Evolutionary conservation across 2,797 vertebrate genomes (phyloP).

Genomic region (Knipowitschia caucasica): DNA sequence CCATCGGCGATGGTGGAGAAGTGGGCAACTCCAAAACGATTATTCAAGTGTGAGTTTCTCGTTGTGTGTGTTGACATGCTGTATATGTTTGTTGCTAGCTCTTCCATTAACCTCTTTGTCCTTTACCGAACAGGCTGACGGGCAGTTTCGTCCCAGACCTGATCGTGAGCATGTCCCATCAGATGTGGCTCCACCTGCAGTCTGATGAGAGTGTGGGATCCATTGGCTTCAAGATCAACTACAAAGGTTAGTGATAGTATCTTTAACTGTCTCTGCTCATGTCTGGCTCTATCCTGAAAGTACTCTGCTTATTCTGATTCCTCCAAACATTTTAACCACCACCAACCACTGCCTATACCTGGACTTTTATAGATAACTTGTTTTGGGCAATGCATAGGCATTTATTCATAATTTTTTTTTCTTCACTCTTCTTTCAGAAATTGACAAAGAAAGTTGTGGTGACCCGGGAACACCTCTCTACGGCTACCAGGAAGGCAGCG

Average conservation of each 20-base stretch:
- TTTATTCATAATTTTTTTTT: constrained; percentile 20
- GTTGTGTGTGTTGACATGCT: constrained; percentile 4
- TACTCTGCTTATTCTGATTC: constrained; percentile 10
- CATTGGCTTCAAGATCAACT: constrained; percentile 97
- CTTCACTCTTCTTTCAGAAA: constrained; percentile 78
- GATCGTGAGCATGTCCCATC: constrained; percentile 95
- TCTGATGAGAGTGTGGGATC: constrained; percentile 97
- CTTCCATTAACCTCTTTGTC: constrained; percentile 11
- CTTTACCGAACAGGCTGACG: constrained; percentile 78
- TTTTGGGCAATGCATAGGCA: not conserved
- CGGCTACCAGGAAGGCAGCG: constrained; percentile 91
- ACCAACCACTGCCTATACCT: constrained; percentile 28
- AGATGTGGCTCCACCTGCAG: constrained; percentile 98
- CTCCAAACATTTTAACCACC: constrained; percentile 10
- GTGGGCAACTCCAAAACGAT: constrained; percentile 95
- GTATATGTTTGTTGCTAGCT: constrained; percentile 2
- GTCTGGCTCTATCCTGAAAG: constrained; percentile 18
- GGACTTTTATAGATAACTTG: constrained; percentile 49
- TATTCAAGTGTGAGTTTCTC: constrained; percentile 92
- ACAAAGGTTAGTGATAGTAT: constrained; percentile 81
- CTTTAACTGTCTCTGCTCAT: constrained; percentile 19
- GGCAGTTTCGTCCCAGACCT: constrained; percentile 97
- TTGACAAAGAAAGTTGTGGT: constrained; percentile 98
- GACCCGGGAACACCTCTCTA: constrained; percentile 96
- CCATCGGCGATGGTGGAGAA: constrained; percentile 93